Conservation (phyloP, 2,888 invertebrate species). For the Drosophila kuntzei region DNA sequence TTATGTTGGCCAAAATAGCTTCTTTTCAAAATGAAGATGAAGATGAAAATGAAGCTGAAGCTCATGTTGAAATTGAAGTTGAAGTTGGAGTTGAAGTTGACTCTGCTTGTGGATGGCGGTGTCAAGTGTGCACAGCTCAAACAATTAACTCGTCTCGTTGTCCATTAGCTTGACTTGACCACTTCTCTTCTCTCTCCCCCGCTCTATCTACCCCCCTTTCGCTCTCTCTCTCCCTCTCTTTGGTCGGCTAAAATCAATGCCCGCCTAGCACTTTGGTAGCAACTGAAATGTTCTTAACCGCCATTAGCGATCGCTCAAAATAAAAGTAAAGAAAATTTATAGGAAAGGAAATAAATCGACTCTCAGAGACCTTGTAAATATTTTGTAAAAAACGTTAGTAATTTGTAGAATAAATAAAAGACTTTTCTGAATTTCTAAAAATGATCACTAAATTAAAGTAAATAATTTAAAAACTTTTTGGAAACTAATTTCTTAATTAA, state of each 20-base stretch:
- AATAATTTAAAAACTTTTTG: no score
- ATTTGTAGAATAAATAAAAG: no score
- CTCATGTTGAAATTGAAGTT: not conserved
- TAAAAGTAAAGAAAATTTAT: slow-evolving; percentile 11
- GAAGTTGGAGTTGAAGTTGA: slow-evolving; percentile 5
- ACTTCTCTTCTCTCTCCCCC: not conserved
- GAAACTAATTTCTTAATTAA: no score
- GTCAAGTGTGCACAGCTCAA: slow-evolving; percentile 70
- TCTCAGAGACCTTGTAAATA: not conserved
- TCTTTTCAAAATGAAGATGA: slow-evolving; percentile 37
- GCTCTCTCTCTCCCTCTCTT: slow-evolving; percentile 3
- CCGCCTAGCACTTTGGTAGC: slow-evolving; percentile 60
- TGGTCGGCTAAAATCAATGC: slow-evolving; percentile 67
- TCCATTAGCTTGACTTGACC: slow-evolving; percentile 59
- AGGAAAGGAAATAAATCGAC: slow-evolving; percentile 3
- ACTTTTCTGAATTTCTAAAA: no score
- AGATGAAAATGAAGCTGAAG: slow-evolving; percentile 10
- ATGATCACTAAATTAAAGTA: no score
- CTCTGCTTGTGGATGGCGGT: slow-evolving; percentile 18
- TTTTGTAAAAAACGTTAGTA: no score
- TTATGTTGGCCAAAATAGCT: slow-evolving; percentile 70
- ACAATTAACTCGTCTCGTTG: slow-evolving; percentile 76
- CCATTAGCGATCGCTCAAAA: slow-evolving; percentile 24
- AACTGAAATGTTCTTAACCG: slow-evolving; percentile 34
- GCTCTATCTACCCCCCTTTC: not conserved